Evolutionary conservation across 2,888 invertebrate species (phyloP).

Genomic region (Schizotus pectinicornis): DNA sequence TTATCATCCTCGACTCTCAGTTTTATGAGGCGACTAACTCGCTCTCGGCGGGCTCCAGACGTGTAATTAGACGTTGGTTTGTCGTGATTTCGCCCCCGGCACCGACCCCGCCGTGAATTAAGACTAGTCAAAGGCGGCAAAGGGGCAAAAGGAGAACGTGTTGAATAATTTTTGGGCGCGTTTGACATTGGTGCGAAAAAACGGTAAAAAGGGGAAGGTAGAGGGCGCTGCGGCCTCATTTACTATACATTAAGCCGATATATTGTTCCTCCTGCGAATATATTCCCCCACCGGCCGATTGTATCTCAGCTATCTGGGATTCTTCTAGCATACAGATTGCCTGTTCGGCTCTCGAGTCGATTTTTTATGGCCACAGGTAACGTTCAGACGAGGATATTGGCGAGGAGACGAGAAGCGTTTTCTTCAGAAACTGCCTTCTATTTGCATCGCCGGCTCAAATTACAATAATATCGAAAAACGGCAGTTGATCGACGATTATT

Average conservation of each 20-base stretch:
- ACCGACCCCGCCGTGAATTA: too few relatives aligned
- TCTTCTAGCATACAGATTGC: constrained; percentile 53
- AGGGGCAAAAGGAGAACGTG: not conserved
- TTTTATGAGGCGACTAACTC: constrained; percentile 34
- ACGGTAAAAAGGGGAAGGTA: constrained; percentile 7
- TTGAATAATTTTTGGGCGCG: not conserved
- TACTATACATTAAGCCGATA: constrained; percentile 52
- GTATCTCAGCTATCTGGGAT: constrained; percentile 53
- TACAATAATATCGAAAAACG: constrained; percentile 2
- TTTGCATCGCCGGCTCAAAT: not conserved
- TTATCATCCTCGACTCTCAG: constrained; percentile 27
- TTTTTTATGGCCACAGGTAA: constrained; percentile 56
- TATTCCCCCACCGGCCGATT: constrained; percentile 52
- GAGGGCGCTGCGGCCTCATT: constrained; percentile 45
- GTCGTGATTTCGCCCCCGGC: constrained; percentile 13
- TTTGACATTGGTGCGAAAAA: constrained; percentile 10
- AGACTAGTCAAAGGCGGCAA: too few relatives aligned
- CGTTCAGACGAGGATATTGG: constrained; percentile 56
- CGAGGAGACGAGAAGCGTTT: not conserved
- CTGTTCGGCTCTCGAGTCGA: constrained; percentile 49
- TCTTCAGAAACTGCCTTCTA: not conserved
- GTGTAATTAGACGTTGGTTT: constrained; percentile 35
- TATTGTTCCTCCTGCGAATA: constrained; percentile 53
- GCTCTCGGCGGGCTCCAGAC: constrained; percentile 16
- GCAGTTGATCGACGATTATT: constrained; percentile 23